A percentile compares a stretch with the other conserved stretches of the same genome.
phyloP scores from a whole-genome alignment of 2,113 vertebrate species.

The Craseonycteris thonglongyai region DNA sequence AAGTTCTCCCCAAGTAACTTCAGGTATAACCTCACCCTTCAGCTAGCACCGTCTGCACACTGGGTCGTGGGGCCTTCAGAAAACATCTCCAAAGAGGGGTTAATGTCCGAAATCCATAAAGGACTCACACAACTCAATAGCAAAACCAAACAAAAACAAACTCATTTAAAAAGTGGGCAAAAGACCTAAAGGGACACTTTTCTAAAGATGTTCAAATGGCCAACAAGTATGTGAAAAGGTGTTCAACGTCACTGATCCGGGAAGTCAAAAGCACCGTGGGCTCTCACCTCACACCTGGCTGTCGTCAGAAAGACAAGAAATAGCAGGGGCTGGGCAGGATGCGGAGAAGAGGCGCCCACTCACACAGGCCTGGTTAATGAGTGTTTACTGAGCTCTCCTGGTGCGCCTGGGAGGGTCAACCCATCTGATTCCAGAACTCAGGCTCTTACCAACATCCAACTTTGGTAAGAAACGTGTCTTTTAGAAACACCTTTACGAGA shows the following conservation, averaged over 20 bases:
- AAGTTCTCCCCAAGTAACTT: not conserved
- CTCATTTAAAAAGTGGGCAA: not conserved
- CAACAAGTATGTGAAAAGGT: not conserved
- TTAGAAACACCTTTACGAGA: not conserved
- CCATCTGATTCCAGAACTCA: not conserved
- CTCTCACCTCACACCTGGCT: not conserved
- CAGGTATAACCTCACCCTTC: not conserved
- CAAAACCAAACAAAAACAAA: not conserved
- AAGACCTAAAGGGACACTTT: not conserved
- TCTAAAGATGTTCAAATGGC: not conserved
- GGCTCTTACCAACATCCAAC: not conserved
- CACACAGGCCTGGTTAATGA: not conserved
- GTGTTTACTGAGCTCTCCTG: not conserved
- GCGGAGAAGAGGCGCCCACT: not conserved
- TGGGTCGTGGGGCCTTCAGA: not conserved
- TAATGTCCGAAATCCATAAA: not conserved
- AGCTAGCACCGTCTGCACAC: not conserved
- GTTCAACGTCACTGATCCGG: not conserved
- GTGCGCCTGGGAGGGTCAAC: no score
- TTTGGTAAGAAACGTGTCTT: fast-evolving
- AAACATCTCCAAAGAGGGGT: not conserved
- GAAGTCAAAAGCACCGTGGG: not conserved
- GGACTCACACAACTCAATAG: not conserved
- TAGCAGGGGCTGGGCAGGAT: not conserved
- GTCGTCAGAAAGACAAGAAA: not conserved